A percentile compares a stretch with the other conserved stretches of the same genome.
Conservation (phyloP, 2,888 invertebrate species). For the Xanthostigma xanthostigma region DNA sequence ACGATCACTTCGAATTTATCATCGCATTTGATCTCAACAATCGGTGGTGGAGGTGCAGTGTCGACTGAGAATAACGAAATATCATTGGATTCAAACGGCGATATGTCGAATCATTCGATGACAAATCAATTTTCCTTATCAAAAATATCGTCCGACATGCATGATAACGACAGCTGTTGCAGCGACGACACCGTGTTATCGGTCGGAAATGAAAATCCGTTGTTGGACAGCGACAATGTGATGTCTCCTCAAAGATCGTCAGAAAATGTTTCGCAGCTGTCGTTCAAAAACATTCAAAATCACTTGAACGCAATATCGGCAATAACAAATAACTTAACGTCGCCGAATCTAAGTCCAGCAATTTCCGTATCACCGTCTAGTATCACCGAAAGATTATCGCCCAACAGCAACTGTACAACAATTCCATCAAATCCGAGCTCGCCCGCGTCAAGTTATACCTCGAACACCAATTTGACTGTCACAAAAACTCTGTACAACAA, state of each 20-base stretch:
- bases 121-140: conserved; percentile 1
- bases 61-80: conserved; percentile 3
- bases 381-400: too few relatives aligned
- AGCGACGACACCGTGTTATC: conserved; percentile 69
- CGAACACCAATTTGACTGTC: conserved; percentile 17
- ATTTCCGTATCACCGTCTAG: conserved; percentile 14
- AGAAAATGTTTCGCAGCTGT: conserved; percentile 24
- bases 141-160: conserved; percentile 24
- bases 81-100: conserved; percentile 1
- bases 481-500: conserved; percentile 13
- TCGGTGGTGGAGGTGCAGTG: background rate
- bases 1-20: conserved; percentile 2
- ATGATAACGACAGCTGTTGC: conserved; percentile 47
- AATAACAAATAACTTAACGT: conserved; percentile 37
- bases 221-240: conserved; percentile 16
- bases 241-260: conserved; percentile 4
- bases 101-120: conserved; percentile 6
- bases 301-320: conserved; percentile 54
- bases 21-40: conserved; percentile 1
- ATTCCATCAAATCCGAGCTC: background rate
- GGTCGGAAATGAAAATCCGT: conserved; percentile 59
- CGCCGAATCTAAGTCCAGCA: conserved; percentile 28
- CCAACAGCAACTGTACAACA: too few relatives aligned
- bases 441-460: conserved; percentile 1
- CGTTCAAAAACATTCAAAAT: conserved; percentile 51